Percentiles rank a stretch among this genome's conserved stretches.
These are phyloP conservation scores for Antheraea pernyi DNA, from an alignment of 1,140 invertebrate species.

Conservation along the genomic window DNA sequence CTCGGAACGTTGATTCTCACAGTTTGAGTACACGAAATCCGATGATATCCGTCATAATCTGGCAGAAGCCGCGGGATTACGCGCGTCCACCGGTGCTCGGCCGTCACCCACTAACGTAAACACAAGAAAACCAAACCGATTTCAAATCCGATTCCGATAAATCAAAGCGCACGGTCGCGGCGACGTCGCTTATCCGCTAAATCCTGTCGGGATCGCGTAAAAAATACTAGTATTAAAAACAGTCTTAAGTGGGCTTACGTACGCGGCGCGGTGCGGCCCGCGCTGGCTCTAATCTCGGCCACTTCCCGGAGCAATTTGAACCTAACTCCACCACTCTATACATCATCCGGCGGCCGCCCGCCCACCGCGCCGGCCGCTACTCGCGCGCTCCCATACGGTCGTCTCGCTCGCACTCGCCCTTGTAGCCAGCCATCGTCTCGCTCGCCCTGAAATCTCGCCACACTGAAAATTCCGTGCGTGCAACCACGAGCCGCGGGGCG, in stretches of 20 bases:
- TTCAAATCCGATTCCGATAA: constrained; percentile 70
- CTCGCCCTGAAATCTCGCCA: constrained; percentile 64
- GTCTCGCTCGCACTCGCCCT: constrained; percentile 45
- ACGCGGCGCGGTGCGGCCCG: constrained; percentile 72
- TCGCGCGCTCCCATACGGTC: constrained; percentile 36
- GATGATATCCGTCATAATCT: constrained; percentile 73
- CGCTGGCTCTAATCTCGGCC: constrained; percentile 82
- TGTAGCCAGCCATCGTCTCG: constrained; percentile 33
- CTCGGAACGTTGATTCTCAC: constrained; percentile 41
- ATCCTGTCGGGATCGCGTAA: constrained; percentile 77
- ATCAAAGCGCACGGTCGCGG: constrained; percentile 73
- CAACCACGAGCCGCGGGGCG: constrained; percentile 39
- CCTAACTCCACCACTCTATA: constrained; percentile 84
- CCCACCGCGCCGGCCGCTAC: constrained; percentile 48
- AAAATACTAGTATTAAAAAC: constrained; percentile 79
- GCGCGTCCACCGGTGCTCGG: constrained; percentile 48
- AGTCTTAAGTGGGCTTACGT: constrained; percentile 78
- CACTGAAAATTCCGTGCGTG: constrained; percentile 65
- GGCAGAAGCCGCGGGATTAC: constrained; percentile 68
- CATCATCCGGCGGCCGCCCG: constrained; percentile 79
- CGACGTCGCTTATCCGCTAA: constrained; percentile 73
- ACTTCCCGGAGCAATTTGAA: constrained; percentile 84
- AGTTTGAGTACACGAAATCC: constrained; percentile 63
- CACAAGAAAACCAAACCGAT: constrained; percentile 63
- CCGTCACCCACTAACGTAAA: constrained; percentile 74